Conservation (phyloP, 2,113 vertebrate genomes). For the Fulmarus glacialis region DNA sequence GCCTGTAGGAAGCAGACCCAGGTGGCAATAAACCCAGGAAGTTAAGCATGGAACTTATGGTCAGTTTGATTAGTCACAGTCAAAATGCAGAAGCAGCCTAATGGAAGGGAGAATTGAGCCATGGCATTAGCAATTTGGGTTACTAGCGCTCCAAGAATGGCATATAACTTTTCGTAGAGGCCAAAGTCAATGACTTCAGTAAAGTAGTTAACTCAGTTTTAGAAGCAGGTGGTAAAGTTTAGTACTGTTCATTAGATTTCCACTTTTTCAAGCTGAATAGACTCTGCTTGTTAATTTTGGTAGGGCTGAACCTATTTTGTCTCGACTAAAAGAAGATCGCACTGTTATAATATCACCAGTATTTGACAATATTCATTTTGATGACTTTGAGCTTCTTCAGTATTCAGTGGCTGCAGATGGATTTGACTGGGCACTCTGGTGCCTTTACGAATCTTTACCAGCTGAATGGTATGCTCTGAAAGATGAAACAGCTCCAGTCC, state of each 20-base stretch:
- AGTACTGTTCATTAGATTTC: background rate
- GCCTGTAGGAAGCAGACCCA: background rate
- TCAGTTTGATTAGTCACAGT: background rate
- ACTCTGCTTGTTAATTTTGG: background rate
- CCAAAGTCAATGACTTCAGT: background rate
- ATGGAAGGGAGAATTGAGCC: background rate
- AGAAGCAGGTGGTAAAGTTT: background rate
- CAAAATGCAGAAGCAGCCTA: background rate
- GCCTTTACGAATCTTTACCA: conserved; percentile 10
- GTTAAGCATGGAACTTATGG: background rate
- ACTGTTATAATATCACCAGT: conserved; percentile 38
- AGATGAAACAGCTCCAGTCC: conserved; percentile 43
- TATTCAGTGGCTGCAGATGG: conserved; percentile 7
- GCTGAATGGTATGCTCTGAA: background rate
- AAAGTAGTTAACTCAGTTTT: background rate
- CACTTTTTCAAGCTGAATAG: background rate
- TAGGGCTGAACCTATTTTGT: conserved; percentile 58
- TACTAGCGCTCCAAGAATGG: background rate
- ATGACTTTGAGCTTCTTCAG: conserved; percentile 16
- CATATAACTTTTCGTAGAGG: background rate
- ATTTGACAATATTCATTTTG: conserved; percentile 58
- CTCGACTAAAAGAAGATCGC: conserved; percentile 53
- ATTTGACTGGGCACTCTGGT: conserved; percentile 64
- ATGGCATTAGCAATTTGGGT: background rate
- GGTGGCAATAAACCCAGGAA: background rate